Evolutionary conservation across 1,140 invertebrate species (phyloP).

Genomic region (Drosophila ogumai): DNA sequence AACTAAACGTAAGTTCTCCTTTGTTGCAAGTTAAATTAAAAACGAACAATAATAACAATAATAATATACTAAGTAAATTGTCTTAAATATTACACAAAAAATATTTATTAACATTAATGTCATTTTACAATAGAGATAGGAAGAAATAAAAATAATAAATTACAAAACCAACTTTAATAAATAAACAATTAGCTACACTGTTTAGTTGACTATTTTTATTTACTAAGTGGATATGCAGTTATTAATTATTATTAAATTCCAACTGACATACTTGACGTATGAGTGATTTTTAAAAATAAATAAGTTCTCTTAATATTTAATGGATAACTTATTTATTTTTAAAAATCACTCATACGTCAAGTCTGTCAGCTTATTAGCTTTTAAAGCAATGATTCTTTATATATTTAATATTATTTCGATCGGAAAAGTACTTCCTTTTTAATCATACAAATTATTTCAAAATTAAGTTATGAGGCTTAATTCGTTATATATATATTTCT

Average conservation of each 20-base stretch:
- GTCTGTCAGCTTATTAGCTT: not conserved
- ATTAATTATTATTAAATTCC: not conserved
- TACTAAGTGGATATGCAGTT: not conserved
- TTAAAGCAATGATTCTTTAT: not conserved
- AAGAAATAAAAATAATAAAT: not conserved
- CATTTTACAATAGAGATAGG: not conserved
- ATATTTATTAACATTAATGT: not conserved
- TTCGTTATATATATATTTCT: not conserved
- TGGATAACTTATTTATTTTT: no score
- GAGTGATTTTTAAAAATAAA: not conserved
- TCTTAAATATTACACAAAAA: no score
- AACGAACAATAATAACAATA: not conserved
- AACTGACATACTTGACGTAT: not conserved
- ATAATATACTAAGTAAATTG: not conserved
- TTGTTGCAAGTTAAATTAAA: no score
- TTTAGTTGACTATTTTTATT: not conserved
- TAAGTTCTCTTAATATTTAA: not conserved
- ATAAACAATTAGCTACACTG: not conserved
- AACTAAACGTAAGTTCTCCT: conserved; percentile 8
- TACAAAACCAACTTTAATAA: not conserved
- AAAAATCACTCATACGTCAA: no score
- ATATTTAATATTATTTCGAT: not conserved
- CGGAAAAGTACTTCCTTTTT: no score
- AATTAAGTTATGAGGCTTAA: no score
- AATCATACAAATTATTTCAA: no score